phyloP scores from a whole-genome alignment of 2,797 vertebrate species.

The Oreortyx pictus region DNA sequence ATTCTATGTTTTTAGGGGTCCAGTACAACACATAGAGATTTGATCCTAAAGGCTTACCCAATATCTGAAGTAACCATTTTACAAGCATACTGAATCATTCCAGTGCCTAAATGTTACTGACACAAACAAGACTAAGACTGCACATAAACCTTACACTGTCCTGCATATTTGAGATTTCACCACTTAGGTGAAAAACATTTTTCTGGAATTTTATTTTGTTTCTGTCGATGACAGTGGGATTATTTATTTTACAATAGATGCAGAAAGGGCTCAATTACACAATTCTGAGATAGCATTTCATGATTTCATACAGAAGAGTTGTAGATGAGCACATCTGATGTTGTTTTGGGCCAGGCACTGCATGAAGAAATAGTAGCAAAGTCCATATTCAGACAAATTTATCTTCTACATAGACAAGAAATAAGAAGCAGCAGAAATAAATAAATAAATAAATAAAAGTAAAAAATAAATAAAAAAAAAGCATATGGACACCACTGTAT shows the following conservation, averaged over 20 bases:
- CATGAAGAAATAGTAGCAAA: background rate
- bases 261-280: background rate
- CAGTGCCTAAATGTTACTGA: background rate
- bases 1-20: background rate
- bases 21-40: background rate
- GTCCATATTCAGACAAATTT: background rate
- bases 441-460: background rate
- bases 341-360: background rate
- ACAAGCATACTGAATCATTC: background rate
- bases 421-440: background rate
- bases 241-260: background rate
- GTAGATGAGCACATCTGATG: background rate
- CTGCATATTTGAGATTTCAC: background rate
- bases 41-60: background rate
- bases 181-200: background rate
- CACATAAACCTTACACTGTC: background rate
- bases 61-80: background rate
- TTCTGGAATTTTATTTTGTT: background rate
- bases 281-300: rapidly evolving
- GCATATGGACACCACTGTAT: background rate
- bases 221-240: background rate
- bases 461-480: background rate
- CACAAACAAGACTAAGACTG: background rate
- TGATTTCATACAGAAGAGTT: background rate
- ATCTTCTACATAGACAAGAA: background rate